Evolutionary conservation across 2,888 invertebrate genomes (phyloP).

Genomic region (Euphydryas editha): DNA sequence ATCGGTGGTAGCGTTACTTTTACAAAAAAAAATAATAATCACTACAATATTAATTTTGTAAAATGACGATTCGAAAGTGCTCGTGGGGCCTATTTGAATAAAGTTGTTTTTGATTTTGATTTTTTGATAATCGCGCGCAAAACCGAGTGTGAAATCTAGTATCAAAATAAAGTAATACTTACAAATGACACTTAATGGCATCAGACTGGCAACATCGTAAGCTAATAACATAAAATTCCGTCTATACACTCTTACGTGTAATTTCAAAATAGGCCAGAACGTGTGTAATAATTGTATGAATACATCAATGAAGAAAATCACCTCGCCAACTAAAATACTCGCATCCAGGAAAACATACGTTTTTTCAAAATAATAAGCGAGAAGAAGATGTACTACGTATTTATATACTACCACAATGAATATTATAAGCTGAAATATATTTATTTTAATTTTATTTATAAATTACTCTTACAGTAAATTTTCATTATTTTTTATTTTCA

Average conservation of each 20-base stretch:
- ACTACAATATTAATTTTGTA: no score
- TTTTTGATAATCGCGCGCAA: no score
- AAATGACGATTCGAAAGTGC: no score
- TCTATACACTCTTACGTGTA: constrained; percentile 61
- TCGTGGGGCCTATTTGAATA: no score
- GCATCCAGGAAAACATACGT: constrained; percentile 46
- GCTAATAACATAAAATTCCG: constrained; percentile 51
- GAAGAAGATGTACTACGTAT: constrained; percentile 57
- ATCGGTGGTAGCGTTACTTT: no score
- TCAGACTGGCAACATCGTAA: constrained; percentile 58
- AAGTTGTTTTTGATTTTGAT: no score
- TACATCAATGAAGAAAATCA: constrained; percentile 58
- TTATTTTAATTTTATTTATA: not conserved
- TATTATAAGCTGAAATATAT: constrained; percentile 56
- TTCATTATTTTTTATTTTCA: no score
- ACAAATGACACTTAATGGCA: constrained; percentile 59
- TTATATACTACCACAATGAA: constrained; percentile 56
- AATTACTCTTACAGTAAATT: not conserved
- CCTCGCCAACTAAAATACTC: constrained; percentile 51
- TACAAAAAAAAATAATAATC: no score
- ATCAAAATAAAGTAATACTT: constrained; percentile 49
- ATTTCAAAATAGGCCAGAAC: constrained; percentile 63
- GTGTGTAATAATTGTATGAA: constrained; percentile 58
- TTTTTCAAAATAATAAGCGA: constrained; percentile 56
- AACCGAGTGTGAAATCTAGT: not conserved